These are phyloP conservation scores for Tamandua tetradactyla DNA, from an alignment of 2,797 vertebrate species.

Conservation along the genomic window DNA sequence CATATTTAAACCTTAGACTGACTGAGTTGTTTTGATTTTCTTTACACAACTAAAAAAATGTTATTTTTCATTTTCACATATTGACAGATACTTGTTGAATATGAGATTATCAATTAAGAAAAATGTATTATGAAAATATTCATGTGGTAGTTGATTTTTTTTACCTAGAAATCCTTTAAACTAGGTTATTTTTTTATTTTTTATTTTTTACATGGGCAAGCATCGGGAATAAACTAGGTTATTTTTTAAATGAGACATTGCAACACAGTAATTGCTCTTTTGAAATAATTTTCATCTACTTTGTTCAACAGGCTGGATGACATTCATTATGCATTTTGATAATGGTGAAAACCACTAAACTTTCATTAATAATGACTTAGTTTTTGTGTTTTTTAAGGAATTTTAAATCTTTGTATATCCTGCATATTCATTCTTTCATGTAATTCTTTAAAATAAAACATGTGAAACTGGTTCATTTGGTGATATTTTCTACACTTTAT, in stretches of 20 bases:
- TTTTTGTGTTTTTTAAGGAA: neutral
- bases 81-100: slow-evolving; percentile 20
- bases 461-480: neutral
- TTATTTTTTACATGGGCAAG: too few species aligned
- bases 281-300: neutral
- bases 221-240: too few species aligned
- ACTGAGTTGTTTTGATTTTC: neutral
- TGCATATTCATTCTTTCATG: neutral
- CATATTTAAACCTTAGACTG: neutral
- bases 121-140: neutral
- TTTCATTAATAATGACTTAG: neutral
- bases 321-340: neutral
- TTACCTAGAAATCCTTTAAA: neutral
- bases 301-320: neutral
- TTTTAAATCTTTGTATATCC: neutral
- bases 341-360: neutral
- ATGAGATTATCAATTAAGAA: neutral
- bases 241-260: too few species aligned
- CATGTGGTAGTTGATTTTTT: neutral
- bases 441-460: neutral
- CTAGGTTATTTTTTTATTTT: slow-evolving; percentile 40
- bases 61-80: neutral
- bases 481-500: slow-evolving; percentile 12
- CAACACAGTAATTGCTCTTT: neutral
- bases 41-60: neutral